phyloP scores from a whole-genome alignment of 2,888 invertebrate species.

The Rhingia rostrata region DNA sequence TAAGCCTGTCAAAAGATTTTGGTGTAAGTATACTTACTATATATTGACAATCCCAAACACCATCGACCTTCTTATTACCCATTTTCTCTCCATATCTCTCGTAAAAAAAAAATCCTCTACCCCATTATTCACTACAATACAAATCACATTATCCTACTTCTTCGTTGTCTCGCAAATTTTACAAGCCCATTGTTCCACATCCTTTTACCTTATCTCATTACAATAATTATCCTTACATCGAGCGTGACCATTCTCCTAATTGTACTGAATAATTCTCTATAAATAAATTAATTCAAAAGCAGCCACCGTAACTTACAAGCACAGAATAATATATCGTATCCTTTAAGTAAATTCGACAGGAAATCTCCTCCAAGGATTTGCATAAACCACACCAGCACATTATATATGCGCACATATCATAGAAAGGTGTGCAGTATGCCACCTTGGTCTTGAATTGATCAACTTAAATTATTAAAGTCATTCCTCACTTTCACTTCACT shows the following conservation, averaged over 20 bases:
- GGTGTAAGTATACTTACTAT: too few relatives aligned
- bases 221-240: background rate
- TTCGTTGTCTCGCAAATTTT: too few relatives aligned
- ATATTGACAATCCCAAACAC: too few relatives aligned
- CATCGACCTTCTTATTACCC: too few relatives aligned
- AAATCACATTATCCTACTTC: too few relatives aligned
- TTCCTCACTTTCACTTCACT: conserved; percentile 44
- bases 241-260: background rate
- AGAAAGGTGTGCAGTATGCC: background rate
- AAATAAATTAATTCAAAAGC: background rate
- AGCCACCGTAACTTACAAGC: background rate
- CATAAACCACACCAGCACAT: conserved; percentile 2
- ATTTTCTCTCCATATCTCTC: too few relatives aligned
- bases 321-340: background rate
- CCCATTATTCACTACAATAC: too few relatives aligned
- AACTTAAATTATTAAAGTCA: conserved; percentile 37
- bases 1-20: too few relatives aligned
- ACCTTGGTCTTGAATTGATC: conserved; percentile 16
- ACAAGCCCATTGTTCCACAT: too few relatives aligned
- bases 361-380: conserved; percentile 19
- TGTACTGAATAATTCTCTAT: background rate
- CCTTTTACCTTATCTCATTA: background rate
- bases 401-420: background rate
- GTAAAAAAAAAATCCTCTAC: too few relatives aligned
- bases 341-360: background rate